Conservation (phyloP, 2,113 vertebrate species). For the Oplegnathus fasciatus region DNA sequence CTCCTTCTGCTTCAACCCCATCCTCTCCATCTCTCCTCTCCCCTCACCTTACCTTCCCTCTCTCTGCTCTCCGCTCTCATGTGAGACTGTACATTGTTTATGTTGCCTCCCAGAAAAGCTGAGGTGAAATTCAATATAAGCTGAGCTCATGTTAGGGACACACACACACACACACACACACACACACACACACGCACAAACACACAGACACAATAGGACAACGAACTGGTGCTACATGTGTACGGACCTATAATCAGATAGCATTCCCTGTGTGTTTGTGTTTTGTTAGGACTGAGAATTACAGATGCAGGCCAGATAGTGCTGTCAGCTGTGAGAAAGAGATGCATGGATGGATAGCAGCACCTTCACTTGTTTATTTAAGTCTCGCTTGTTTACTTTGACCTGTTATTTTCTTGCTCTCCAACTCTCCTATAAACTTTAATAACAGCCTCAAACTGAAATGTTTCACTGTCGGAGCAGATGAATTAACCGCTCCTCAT, state of each 20-base stretch:
- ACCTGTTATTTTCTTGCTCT: not conserved
- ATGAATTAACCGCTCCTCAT: not conserved
- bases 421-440: not conserved
- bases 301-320: slow-evolving; percentile 43
- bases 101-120: slow-evolving; percentile 18
- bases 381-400: not conserved
- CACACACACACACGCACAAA: slow-evolving; percentile 4
- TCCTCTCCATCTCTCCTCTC: not conserved
- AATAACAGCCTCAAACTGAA: not conserved
- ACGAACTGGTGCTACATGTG: slow-evolving; percentile 4
- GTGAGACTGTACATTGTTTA: slow-evolving; percentile 46
- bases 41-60: not conserved
- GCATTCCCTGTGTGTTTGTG: slow-evolving; percentile 19
- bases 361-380: not conserved
- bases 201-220: slow-evolving; percentile 16
- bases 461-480: not conserved
- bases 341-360: not conserved
- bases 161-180: slow-evolving; percentile 8
- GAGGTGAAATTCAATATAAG: slow-evolving; percentile 43
- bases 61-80: not conserved
- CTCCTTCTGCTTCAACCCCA: not conserved
- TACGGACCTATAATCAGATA: slow-evolving; percentile 28
- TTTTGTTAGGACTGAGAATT: slow-evolving; percentile 9
- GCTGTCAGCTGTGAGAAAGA: not conserved
- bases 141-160: slow-evolving; percentile 37